Evolutionary conservation across 2,113 vertebrate species (phyloP).

Genomic region (Litocranius walleri): DNA sequence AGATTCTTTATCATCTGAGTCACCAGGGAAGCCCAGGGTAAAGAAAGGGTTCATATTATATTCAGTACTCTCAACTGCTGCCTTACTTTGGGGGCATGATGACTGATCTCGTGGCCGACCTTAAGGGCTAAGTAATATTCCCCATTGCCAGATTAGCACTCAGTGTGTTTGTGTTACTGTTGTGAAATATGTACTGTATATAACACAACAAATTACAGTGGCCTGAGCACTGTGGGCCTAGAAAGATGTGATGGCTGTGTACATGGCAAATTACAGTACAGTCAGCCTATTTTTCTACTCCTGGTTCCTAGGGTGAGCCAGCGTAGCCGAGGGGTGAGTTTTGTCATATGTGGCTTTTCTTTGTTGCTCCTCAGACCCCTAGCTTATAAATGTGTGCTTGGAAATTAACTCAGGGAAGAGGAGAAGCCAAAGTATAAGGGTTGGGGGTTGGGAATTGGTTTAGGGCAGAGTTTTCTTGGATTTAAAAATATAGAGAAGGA

Average conservation of each 20-base stretch:
- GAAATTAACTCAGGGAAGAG: constrained; percentile 75
- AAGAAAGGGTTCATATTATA: not conserved
- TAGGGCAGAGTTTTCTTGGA: constrained; percentile 74
- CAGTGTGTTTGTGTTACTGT: not conserved
- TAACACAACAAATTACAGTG: constrained; percentile 41
- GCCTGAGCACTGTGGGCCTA: not conserved
- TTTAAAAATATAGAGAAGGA: constrained; percentile 49
- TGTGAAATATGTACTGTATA: constrained; percentile 43
- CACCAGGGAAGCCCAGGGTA: not conserved
- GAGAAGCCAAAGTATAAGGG: constrained; percentile 56
- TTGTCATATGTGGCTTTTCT: constrained; percentile 65
- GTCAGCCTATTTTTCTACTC: constrained; percentile 54
- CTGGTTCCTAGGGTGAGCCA: constrained; percentile 52
- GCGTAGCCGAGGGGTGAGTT: constrained; percentile 75
- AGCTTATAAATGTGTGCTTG: constrained; percentile 74
- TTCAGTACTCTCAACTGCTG: not conserved
- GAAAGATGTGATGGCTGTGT: constrained; percentile 25
- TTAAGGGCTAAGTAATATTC: constrained; percentile 34
- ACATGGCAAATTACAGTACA: constrained; percentile 47
- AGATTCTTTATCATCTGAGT: not conserved
- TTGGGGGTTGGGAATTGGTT: constrained; percentile 70
- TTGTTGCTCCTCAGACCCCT: constrained; percentile 69
- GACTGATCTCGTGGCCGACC: constrained; percentile 30
- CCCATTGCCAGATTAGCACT: constrained; percentile 42
- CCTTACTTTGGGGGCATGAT: not conserved